Base-by-base conservation (phyloP, 2,797 vertebrate genomes). In the Accipiter badius region DNA sequence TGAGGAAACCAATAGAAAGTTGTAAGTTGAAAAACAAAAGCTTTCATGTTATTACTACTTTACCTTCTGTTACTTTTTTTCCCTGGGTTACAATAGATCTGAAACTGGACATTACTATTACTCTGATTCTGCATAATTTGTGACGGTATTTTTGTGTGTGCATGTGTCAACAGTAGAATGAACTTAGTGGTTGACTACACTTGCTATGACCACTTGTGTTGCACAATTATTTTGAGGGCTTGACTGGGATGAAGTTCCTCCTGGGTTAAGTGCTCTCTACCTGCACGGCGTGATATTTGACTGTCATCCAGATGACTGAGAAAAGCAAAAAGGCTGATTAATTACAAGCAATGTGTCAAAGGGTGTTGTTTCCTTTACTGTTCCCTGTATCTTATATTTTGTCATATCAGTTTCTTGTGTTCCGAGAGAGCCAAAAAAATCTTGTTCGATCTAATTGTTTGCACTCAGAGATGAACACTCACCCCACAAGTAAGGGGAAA, bases 61-160 rank as follows among this genome's bases (percentile, higher is more conserved):
- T 21, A 29, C 7, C 13, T 59, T 52, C 9, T 22, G 17, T 15
- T 70, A 2, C 4, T 46, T 47, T 65, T 61, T 70, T 62, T 22
- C 37, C 0, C 0, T 14, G 61, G 11, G 12, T 19, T 71, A 5
- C 13, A 8, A 0, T 0, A 15, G 20, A 15, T 15, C 9, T 54
- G 24, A 13, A 76, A 4, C 4, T 37, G 54, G 42, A 16, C 4
- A 0, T 59, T 71, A 7, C 25, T 78, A 6, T 40, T 31, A 2
- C 20, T 28, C 11, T n/a, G 15, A 2, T 57, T 42, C 26, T 33
- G 6, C 4, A 1, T 10, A 13, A 21, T 57, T 61, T 25, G 9
- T 52, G 44, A 16, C 5, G 4, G 6, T 13, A 1, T 57, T 76
- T 76, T 46, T 42, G 7, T 46, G 7, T 6, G 21, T 46, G 37